Evolutionary conservation across 2,113 vertebrate genomes (phyloP).

Genomic region (Okapia johnstoni): DNA sequence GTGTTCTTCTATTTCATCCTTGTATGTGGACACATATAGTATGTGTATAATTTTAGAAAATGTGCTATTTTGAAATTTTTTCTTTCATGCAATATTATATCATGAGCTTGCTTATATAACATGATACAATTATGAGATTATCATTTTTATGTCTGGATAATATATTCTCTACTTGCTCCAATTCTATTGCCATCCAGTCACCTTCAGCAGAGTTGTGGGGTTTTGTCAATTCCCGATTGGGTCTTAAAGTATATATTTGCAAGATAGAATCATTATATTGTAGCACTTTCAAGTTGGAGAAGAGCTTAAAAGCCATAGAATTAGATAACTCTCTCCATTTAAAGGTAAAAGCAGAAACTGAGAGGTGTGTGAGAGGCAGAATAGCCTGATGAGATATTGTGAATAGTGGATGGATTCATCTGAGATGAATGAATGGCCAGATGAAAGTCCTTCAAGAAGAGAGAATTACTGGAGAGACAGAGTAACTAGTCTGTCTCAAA

Average conservation of each 20-base stretch:
- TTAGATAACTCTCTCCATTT: not conserved
- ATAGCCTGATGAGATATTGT: not conserved
- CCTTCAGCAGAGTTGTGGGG: not conserved
- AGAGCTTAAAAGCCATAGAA: not conserved
- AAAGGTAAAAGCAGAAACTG: not conserved
- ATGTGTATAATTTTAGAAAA: not conserved
- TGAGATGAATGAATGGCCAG: not conserved
- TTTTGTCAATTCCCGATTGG: not conserved
- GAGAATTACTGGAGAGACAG: not conserved
- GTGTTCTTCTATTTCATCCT: not conserved
- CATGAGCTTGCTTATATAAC: not conserved
- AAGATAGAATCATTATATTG: not conserved
- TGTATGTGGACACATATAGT: fast-evolving
- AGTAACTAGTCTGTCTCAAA: not conserved
- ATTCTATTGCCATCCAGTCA: not conserved
- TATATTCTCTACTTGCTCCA: not conserved
- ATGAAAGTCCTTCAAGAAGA: not conserved
- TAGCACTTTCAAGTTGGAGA: not conserved
- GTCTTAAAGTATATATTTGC: not conserved
- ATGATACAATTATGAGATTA: not conserved
- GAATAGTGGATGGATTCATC: not conserved
- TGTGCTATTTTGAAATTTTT: not conserved
- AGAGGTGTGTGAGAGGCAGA: not conserved
- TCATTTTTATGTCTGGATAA: not conserved
- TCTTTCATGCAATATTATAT: not conserved